These are phyloP conservation scores for Acrocephalus scirpaceus DNA, from an alignment of 2,797 vertebrate genomes.

Conservation along the genomic window DNA sequence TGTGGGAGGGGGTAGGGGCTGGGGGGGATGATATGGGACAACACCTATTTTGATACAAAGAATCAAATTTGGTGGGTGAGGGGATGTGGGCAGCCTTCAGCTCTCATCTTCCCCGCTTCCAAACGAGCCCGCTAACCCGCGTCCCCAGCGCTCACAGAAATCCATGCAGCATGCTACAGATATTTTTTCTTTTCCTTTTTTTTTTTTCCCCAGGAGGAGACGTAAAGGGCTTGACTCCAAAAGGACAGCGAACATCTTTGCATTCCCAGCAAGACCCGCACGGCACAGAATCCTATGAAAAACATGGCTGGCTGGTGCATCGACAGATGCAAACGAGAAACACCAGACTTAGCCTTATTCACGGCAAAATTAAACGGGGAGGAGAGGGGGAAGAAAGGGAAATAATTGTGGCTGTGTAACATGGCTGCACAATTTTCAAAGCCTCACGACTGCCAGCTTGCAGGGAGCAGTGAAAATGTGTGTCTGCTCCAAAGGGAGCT, in stretches of 20 bases:
- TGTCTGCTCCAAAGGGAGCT: slow-evolving; percentile 36
- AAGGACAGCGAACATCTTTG: slow-evolving; percentile 46
- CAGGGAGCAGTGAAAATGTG: slow-evolving; percentile 30
- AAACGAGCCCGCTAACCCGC: background rate
- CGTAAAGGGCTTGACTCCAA: slow-evolving; percentile 48
- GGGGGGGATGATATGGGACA: slow-evolving; percentile 9
- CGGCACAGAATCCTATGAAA: slow-evolving; percentile 63
- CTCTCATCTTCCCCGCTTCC: background rate
- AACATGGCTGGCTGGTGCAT: slow-evolving; percentile 80
- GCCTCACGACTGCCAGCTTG: slow-evolving; percentile 12
- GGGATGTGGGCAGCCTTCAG: background rate
- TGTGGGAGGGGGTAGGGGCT: background rate
- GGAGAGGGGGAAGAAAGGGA: slow-evolving; percentile 17
- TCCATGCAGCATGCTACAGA: background rate
- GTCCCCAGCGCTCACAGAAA: background rate
- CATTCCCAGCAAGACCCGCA: slow-evolving; percentile 43
- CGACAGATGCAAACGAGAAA: slow-evolving; percentile 62
- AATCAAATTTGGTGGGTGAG: slow-evolving; percentile 17
- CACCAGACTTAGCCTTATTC: slow-evolving; percentile 52
- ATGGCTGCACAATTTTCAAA: slow-evolving; percentile 62
- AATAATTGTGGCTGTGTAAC: slow-evolving; percentile 56
- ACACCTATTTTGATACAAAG: slow-evolving; percentile 68
- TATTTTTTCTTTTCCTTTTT: background rate
- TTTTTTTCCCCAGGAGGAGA: background rate
- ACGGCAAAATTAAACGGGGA: slow-evolving; percentile 23